Evolutionary conservation across 2,888 invertebrate species (phyloP).

Genomic region (Auanema sp.): DNA sequence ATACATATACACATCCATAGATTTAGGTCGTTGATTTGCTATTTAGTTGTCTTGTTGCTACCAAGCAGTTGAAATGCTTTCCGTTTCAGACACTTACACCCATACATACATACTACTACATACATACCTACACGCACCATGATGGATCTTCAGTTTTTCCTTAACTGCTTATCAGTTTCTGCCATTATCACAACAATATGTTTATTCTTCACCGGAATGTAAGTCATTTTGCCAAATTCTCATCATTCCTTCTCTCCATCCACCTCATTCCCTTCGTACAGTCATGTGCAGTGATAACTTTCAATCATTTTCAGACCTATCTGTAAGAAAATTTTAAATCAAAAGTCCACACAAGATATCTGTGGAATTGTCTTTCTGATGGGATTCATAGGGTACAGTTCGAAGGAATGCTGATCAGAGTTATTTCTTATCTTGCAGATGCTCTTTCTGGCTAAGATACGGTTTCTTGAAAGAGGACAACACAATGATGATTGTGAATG

Average conservation of each 20-base stretch:
- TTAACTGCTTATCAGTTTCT: constrained; percentile 51
- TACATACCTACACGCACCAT: too few relatives aligned
- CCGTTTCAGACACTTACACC: too few relatives aligned
- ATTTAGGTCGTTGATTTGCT: too few relatives aligned
- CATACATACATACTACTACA: too few relatives aligned
- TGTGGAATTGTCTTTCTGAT: constrained; percentile 59
- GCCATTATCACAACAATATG: constrained; percentile 80
- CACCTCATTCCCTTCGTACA: too few relatives aligned
- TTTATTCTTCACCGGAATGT: constrained; percentile 85
- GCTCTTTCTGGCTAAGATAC: constrained; percentile 80
- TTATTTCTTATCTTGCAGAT: constrained; percentile 70
- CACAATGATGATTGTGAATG: constrained; percentile 78
- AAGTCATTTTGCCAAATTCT: constrained; percentile 71
- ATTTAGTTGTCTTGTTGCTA: too few relatives aligned
- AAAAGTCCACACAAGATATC: constrained; percentile 51
- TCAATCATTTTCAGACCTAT: constrained; percentile 50
- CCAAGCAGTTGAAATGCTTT: too few relatives aligned
- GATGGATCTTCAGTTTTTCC: constrained; percentile 15
- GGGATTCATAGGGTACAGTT: constrained; percentile 53
- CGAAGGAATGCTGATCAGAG: constrained; percentile 2
- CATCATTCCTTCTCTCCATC: neutral
- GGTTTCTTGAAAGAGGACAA: constrained; percentile 76
- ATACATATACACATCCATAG: too few relatives aligned
- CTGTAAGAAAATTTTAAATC: constrained; percentile 47
- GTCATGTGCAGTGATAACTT: too few relatives aligned